Base-by-base conservation (phyloP, 2,888 invertebrate species). In the Cryptocephalus primarius region DNA sequence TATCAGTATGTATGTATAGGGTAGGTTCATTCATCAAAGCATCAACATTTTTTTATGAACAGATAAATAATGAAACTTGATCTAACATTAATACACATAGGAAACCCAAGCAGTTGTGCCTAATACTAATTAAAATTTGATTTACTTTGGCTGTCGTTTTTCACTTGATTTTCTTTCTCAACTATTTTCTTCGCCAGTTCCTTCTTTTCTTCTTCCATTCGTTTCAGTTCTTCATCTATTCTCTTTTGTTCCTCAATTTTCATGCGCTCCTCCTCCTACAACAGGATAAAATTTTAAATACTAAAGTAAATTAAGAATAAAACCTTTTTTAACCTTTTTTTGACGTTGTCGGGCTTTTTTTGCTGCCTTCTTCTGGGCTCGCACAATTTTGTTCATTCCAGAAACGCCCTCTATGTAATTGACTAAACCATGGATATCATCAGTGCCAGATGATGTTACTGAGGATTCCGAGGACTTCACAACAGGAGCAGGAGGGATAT, bases 321-420 rank as follows among this genome's bases (percentile, higher is more conserved):
- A n/a, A n/a, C n/a, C 22, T 2, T 2, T 22, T 22, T 22, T 56
- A 65, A 85, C 86, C 78, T 82, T 83, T 63, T 83, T 82, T 51
- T 83, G 80, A 59, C 83, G 83, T 69, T 89, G 88, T 1, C 88
- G 72, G 36, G 83, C 85, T 60, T 88, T 85, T 68, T 89, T 89
- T n/a, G 88, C 88, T 1, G 83, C 79, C 64, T 88, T 88, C 69
- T 87, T 86, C 42, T 67, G 58, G 11, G 68, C 68, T 46, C 66
- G 47, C 33, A 64, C 65, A 33, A 64, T 58, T 51, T 69, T 67
- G 52, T 65, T 65, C 9, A 59, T 52, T 14, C 49, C 59, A 42
- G 61, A 60, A 43, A 64, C 65, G 4, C 70, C 70, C 55, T 70
- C 70, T 46, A 71, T 71, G 48, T 63, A 71, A 57, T 68, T 66